These are phyloP conservation scores for Cherax destructor DNA, from an alignment of 1,140 invertebrate genomes.

Conservation along the genomic window DNA sequence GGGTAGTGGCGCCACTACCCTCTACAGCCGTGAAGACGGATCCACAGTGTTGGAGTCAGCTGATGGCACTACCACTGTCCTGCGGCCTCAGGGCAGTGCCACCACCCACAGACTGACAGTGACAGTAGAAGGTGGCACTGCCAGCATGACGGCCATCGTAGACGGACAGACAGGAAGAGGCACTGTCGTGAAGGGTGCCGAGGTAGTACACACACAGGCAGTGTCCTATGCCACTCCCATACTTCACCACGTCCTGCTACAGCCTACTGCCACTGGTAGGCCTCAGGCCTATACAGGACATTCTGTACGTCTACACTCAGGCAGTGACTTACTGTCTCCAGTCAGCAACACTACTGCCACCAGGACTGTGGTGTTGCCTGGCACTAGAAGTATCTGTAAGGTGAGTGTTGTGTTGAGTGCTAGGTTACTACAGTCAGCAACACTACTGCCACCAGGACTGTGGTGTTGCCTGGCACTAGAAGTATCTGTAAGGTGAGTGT, in stretches of 20 bases:
- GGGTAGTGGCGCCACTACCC: slow-evolving; percentile 46
- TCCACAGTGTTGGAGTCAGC: slow-evolving; percentile 55
- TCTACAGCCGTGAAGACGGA: slow-evolving; percentile 57
- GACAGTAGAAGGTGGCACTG: slow-evolving; percentile 42
- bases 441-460: too few species aligned
- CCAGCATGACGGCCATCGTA: slow-evolving; percentile 64
- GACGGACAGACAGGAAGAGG: slow-evolving; percentile 62
- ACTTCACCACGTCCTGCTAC: slow-evolving; percentile 68
- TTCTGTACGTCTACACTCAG: background rate
- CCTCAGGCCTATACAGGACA: background rate
- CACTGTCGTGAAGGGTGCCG: slow-evolving; percentile 67
- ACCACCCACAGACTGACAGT: slow-evolving; percentile 46
- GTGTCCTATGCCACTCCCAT: slow-evolving; percentile 72
- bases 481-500: too few species aligned
- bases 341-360: too few species aligned
- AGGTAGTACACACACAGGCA: slow-evolving; percentile 65
- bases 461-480: too few species aligned
- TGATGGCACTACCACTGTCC: slow-evolving; percentile 57
- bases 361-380: too few species aligned
- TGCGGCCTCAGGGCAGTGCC: slow-evolving; percentile 36
- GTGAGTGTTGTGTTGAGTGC: too few species aligned
- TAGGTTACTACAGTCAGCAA: too few species aligned
- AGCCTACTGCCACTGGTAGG: slow-evolving; percentile 29
- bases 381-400: too few species aligned
- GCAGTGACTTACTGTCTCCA: too few species aligned